Percentiles rank a stretch among this genome's conserved stretches.
phyloP scores from a whole-genome alignment of 2,888 invertebrate species.

The Margaritifera margaritifera region DNA sequence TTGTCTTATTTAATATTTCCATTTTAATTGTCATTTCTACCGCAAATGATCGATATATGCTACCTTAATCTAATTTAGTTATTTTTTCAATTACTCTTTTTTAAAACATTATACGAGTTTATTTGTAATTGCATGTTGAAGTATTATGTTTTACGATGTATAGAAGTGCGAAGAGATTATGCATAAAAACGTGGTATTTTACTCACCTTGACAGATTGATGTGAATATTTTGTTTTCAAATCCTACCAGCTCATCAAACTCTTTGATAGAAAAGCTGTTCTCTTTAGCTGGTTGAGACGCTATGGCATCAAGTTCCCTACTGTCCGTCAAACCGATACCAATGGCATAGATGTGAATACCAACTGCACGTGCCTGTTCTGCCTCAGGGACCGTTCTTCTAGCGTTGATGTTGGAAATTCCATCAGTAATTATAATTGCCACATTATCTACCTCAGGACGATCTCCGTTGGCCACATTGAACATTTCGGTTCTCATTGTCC shows the following conservation, averaged over 20 bases:
- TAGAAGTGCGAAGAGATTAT: not conserved
- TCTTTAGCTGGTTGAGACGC: conserved; percentile 51
- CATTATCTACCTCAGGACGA: conserved; percentile 58
- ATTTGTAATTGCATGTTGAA: too few relatives aligned
- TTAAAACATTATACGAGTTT: too few relatives aligned
- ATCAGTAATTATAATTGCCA: conserved; percentile 64
- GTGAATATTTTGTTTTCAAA: conserved; percentile 42
- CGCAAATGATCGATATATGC: too few relatives aligned
- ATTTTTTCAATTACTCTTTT: too few relatives aligned
- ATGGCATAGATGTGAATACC: conserved; percentile 61
- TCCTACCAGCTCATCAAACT: conserved; percentile 53
- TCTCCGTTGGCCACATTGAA: conserved; percentile 60
- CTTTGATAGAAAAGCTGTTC: conserved; percentile 54
- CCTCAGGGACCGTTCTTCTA: conserved; percentile 54
- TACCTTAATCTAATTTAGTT: too few relatives aligned
- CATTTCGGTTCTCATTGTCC: conserved; percentile 54
- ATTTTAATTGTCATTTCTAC: too few relatives aligned
- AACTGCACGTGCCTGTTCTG: conserved; percentile 46
- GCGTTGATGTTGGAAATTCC: conserved; percentile 68
- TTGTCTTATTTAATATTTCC: too few relatives aligned
- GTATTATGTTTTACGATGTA: too few relatives aligned
- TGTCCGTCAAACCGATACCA: conserved; percentile 62
- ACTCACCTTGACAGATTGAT: conserved; percentile 47
- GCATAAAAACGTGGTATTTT: not conserved
- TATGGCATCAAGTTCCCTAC: conserved; percentile 60